These are phyloP conservation scores for Colostygia pectinataria DNA, from an alignment of 2,888 invertebrate genomes.

Conservation along the genomic window DNA sequence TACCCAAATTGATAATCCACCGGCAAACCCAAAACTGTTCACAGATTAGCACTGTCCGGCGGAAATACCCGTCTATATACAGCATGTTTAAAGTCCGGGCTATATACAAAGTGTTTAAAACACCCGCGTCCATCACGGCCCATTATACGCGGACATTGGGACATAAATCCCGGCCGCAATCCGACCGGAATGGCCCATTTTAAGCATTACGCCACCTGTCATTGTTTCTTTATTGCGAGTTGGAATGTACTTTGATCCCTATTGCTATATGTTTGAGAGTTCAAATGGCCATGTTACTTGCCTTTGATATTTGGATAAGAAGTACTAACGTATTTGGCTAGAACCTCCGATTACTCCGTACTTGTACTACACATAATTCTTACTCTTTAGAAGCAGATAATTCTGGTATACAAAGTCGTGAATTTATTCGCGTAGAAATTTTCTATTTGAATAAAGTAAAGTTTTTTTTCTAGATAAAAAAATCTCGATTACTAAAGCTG, in stretches of 20 bases:
- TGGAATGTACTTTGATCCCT: constrained; percentile 4
- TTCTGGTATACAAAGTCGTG: too few relatives aligned
- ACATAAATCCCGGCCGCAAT: constrained; percentile 22
- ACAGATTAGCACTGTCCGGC: constrained; percentile 9
- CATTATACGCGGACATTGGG: constrained; percentile 4
- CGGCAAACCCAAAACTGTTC: constrained; percentile 6
- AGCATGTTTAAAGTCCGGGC: neutral
- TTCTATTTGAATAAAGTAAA: too few relatives aligned
- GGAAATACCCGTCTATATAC: constrained; percentile 3
- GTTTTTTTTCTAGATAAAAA: too few relatives aligned
- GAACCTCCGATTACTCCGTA: too few relatives aligned
- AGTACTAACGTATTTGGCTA: too few relatives aligned
- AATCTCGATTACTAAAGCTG: too few relatives aligned
- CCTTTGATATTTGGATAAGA: too few relatives aligned
- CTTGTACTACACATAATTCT: too few relatives aligned
- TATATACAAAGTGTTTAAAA: constrained; percentile 8
- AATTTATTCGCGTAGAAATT: too few relatives aligned
- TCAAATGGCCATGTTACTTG: neutral
- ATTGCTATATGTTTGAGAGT: neutral
- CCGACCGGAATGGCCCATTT: constrained; percentile 21
- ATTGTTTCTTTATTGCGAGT: constrained; percentile 11
- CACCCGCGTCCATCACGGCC: constrained; percentile 7
- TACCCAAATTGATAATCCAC: neutral
- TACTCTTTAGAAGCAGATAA: too few relatives aligned
- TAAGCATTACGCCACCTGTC: constrained; percentile 21